A percentile compares a stretch with the other conserved stretches of the same genome.
Conservation (phyloP, 2,888 invertebrate species). For the Cephalotes varians region DNA sequence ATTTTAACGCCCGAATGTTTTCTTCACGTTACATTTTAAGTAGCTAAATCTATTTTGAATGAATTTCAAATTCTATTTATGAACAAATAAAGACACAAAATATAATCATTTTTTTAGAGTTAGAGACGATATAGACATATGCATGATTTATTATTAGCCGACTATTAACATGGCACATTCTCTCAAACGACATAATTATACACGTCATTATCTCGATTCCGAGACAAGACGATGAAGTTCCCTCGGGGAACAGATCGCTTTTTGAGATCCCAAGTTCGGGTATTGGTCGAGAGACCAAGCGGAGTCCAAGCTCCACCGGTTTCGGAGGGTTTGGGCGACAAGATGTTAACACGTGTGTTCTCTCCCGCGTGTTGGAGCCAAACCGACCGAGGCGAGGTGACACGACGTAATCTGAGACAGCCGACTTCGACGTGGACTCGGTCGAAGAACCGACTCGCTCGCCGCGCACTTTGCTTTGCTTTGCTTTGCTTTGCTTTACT, state of each 20-base stretch:
- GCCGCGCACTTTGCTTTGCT: slow-evolving; percentile 40
- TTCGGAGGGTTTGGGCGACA: slow-evolving; percentile 79
- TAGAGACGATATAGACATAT: neutral
- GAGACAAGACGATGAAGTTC: slow-evolving; percentile 25
- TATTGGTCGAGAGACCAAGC: slow-evolving; percentile 49
- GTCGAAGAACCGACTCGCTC: slow-evolving; percentile 45
- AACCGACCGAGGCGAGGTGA: slow-evolving; percentile 78
- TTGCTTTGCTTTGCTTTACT: slow-evolving; percentile 56
- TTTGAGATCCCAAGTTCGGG: slow-evolving; percentile 25
- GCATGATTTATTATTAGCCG: slow-evolving; percentile 1
- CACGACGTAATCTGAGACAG: slow-evolving; percentile 84
- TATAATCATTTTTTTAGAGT: neutral
- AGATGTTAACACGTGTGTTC: slow-evolving; percentile 83
- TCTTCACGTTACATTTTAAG: neutral
- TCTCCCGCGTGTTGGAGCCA: slow-evolving; percentile 72
- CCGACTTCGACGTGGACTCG: slow-evolving; percentile 73
- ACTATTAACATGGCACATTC: neutral
- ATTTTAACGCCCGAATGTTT: neutral
- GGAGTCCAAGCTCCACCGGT: slow-evolving; percentile 54
- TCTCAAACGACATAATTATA: slow-evolving; percentile 33
- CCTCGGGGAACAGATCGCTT: slow-evolving; percentile 10
- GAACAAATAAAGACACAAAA: neutral
- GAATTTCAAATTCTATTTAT: neutral
- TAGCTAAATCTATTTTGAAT: neutral
- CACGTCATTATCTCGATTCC: slow-evolving; percentile 32